phyloP scores from a whole-genome alignment of 1,140 invertebrate genomes.

The Drosophila oshimai region DNA sequence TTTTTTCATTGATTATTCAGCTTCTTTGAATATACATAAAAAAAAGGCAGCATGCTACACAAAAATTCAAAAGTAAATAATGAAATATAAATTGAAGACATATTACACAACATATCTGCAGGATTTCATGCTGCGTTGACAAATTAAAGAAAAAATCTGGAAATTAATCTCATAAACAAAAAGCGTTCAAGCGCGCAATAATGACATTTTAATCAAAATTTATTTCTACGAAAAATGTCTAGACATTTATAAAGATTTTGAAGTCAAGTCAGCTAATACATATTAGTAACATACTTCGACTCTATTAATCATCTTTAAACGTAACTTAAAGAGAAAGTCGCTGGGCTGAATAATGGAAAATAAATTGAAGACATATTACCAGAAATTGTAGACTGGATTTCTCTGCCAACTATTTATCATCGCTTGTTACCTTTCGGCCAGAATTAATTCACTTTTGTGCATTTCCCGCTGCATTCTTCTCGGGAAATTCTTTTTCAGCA shows the following conservation, averaged over 20 bases:
- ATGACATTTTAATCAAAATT: not conserved
- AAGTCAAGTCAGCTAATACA: not conserved
- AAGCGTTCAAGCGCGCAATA: not conserved
- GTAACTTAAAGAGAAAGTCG: not conserved
- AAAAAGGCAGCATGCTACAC: too few species aligned
- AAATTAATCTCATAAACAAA: not conserved
- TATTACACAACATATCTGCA: too few species aligned
- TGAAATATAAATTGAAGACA: too few species aligned
- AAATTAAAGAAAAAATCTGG: not conserved
- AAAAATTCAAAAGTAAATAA: too few species aligned
- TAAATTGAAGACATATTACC: not conserved
- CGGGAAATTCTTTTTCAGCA: conserved; percentile 1
- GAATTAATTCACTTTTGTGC: conserved; percentile 43
- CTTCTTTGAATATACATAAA: too few species aligned
- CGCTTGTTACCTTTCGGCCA: conserved; percentile 28
- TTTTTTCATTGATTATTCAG: too few species aligned
- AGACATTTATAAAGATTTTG: not conserved
- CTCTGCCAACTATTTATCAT: conserved; percentile 34
- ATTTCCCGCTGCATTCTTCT: conserved; percentile 28
- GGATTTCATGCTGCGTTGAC: too few species aligned
- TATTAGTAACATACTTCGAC: not conserved
- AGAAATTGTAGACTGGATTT: not conserved
- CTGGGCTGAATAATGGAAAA: not conserved
- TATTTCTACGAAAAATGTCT: not conserved
- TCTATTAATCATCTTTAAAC: conserved; percentile 3